Evolutionary conservation across 64 coral and sea anemone species (phyloP).

Genomic region (Pocillopora verrucosa): DNA sequence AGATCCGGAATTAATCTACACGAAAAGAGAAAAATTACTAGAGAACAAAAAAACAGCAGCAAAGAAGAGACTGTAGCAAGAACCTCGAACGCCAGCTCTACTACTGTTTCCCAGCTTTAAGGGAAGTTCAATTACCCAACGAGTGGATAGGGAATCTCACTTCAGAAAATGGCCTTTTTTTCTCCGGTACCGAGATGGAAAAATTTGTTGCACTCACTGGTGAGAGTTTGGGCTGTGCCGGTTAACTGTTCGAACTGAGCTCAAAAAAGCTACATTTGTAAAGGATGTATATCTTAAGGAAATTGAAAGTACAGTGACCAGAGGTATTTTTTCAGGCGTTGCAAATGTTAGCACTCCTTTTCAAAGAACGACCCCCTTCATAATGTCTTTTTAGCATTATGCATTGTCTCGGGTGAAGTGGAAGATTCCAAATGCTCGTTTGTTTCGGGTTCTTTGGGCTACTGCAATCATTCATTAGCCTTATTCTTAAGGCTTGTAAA

Average conservation of each 20-base stretch:
- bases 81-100: too few species aligned
- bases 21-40: too few species aligned
- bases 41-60: too few species aligned
- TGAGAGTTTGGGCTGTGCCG: background rate
- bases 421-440: conserved; percentile 16
- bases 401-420: conserved; percentile 31
- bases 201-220: background rate
- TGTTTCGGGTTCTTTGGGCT: conserved; percentile 20
- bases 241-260: background rate
- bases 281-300: conserved; percentile 36
- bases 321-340: conserved; percentile 2
- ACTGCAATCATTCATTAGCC: conserved; percentile 42
- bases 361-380: conserved; percentile 16
- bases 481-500: background rate
- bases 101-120: background rate
- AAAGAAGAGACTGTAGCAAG: too few species aligned
- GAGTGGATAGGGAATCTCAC: background rate
- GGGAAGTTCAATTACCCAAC: background rate
- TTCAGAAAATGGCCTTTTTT: conserved; percentile 30
- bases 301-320: conserved; percentile 13
- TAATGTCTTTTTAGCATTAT: conserved; percentile 2
- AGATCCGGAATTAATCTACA: too few species aligned
- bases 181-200: conserved; percentile 2
- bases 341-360: conserved; percentile 41
- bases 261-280: conserved; percentile 38